phyloP scores from a whole-genome alignment of 37 sponge, comb jelly and placozoan species.

The Hexactinellida sp. region DNA sequence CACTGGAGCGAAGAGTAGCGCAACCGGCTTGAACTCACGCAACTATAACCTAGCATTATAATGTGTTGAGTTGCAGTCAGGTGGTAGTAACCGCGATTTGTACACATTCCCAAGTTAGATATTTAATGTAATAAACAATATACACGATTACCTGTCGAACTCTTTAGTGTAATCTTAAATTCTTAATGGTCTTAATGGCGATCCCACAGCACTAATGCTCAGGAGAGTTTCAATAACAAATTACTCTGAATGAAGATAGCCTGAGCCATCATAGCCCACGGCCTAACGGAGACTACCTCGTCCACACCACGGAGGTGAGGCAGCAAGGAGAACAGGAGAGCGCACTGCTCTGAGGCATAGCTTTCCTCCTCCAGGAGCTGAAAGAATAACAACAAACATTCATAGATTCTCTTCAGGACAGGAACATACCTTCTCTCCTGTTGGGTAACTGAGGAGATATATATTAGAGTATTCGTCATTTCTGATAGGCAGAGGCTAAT shows the following conservation, averaged over 20 bases:
- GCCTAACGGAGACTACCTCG: background rate
- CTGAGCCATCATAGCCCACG: background rate
- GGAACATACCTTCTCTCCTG: background rate
- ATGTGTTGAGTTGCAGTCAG: no score
- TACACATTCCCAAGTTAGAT: no score
- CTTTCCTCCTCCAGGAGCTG: background rate
- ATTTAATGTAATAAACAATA: no score
- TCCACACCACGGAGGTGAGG: background rate
- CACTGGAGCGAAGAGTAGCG: no score
- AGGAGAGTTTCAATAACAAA: background rate
- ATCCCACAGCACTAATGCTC: no score
- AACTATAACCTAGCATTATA: no score
- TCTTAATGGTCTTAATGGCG: no score
- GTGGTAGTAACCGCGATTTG: no score
- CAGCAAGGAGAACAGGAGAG: background rate
- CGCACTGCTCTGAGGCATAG: background rate
- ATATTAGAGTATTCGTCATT: background rate
- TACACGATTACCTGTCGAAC: no score
- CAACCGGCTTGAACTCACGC: no score
- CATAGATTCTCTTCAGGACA: background rate
- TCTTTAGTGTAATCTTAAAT: no score
- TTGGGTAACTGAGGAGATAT: background rate
- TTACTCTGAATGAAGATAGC: background rate
- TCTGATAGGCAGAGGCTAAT: background rate
- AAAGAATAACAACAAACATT: background rate